A percentile compares a stretch with the other conserved stretches of the same genome.
These are phyloP conservation scores for Latrodectus elegans DNA, from an alignment of 2,888 invertebrate species.

Conservation along the genomic window DNA sequence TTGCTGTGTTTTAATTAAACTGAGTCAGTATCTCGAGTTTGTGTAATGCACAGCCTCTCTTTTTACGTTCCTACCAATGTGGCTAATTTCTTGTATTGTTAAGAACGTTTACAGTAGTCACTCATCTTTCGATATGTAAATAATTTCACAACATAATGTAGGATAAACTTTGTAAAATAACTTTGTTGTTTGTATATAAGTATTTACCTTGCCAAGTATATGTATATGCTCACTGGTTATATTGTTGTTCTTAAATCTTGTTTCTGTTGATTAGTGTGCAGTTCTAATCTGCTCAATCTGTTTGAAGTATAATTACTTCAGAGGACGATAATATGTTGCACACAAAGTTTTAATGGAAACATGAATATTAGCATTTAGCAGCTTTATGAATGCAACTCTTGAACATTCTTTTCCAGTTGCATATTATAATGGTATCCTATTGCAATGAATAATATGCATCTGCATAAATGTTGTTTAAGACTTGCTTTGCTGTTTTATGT, in stretches of 20 bases:
- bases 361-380: not conserved
- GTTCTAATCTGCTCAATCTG: slow-evolving; percentile 61
- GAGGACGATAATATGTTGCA: slow-evolving; percentile 15
- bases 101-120: slow-evolving; percentile 38
- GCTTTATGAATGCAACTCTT: slow-evolving; percentile 1
- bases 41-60: slow-evolving; percentile 26
- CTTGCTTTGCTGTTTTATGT: slow-evolving; percentile 28
- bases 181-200: slow-evolving; percentile 68
- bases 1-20: slow-evolving; percentile 25
- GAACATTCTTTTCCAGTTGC: slow-evolving; percentile 6
- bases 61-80: slow-evolving; percentile 66
- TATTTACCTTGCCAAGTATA: slow-evolving; percentile 48
- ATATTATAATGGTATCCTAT: slow-evolving; percentile 12
- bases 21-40: slow-evolving; percentile 22
- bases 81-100: slow-evolving; percentile 53
- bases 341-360: slow-evolving; percentile 31
- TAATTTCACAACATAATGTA: slow-evolving; percentile 58
- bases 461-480: slow-evolving; percentile 32
- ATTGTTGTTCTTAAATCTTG: slow-evolving; percentile 51
- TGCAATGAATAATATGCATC: slow-evolving; percentile 38
- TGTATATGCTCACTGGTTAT: slow-evolving; percentile 63
- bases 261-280: slow-evolving; percentile 60
- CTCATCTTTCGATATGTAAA: slow-evolving; percentile 57
- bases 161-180: slow-evolving; percentile 62
- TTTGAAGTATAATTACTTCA: slow-evolving; percentile 50